A percentile compares a stretch with the other conserved stretches of the same genome.
Conservation (phyloP, 1,140 invertebrate species). For the Whitmania pigra region DNA sequence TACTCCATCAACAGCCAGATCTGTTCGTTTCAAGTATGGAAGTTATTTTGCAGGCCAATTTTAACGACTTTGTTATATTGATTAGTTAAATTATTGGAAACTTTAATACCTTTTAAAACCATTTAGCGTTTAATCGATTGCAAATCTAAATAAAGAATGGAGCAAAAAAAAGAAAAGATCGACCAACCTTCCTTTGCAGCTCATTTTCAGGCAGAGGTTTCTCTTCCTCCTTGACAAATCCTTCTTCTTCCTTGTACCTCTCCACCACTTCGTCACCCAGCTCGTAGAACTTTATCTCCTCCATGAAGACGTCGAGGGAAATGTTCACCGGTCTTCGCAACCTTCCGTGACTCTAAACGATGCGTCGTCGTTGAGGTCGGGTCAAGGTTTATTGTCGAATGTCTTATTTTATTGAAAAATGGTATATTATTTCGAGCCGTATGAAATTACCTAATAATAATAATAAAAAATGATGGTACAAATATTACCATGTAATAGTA, state of each 20-base stretch:
- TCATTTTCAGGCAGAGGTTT: constrained; percentile 30
- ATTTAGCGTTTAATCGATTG: neutral
- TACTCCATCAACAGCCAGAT: constrained; percentile 10
- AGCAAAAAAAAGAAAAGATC: constrained; percentile 6
- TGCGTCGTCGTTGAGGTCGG: neutral
- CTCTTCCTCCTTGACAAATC: constrained; percentile 34
- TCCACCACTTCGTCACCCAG: constrained; percentile 34
- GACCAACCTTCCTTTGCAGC: constrained; percentile 30
- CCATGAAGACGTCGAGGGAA: constrained; percentile 55
- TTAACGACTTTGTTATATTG: too few relatives aligned
- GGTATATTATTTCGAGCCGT: too few relatives aligned
- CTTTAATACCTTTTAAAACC: neutral
- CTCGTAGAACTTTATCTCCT: constrained; percentile 40
- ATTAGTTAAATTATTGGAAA: neutral
- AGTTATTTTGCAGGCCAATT: too few relatives aligned
- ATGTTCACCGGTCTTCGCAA: constrained; percentile 92
- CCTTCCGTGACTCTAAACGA: constrained; percentile 88
- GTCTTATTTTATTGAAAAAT: too few relatives aligned
- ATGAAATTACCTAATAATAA: too few relatives aligned
- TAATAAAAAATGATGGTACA: neutral
- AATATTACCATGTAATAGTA: too few relatives aligned
- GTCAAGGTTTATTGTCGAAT: too few relatives aligned
- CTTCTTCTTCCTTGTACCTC: constrained; percentile 38
- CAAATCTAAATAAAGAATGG: neutral
- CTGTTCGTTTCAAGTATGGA: neutral